These are phyloP conservation scores for Conops quadrifasciatus DNA, from an alignment of 2,888 invertebrate genomes.

Conservation along the genomic window DNA sequence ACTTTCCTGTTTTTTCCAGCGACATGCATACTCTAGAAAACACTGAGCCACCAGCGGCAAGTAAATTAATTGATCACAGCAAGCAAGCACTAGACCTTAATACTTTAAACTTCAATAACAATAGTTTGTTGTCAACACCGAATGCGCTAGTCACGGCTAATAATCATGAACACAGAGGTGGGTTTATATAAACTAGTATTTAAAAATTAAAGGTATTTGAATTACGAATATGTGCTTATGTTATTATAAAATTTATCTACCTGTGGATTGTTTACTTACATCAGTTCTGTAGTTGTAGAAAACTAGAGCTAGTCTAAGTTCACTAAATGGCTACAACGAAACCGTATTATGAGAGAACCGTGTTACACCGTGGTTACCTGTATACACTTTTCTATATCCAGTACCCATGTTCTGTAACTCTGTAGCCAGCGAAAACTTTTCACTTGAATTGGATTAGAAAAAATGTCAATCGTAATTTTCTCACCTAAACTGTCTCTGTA, in stretches of 20 bases:
- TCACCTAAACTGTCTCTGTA: too few relatives aligned
- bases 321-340: neutral
- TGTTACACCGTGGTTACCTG: too few relatives aligned
- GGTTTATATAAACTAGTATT: neutral
- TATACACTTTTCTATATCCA: too few relatives aligned
- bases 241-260: too few relatives aligned
- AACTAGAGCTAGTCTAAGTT: neutral
- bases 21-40: slow-evolving; percentile 63
- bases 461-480: too few relatives aligned
- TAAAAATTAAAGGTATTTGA: too few relatives aligned
- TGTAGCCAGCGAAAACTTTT: too few relatives aligned
- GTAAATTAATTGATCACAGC: slow-evolving; percentile 64
- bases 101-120: slow-evolving; percentile 60
- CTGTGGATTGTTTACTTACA: neutral
- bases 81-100: slow-evolving; percentile 63
- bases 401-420: too few relatives aligned
- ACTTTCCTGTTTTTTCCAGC: slow-evolving; percentile 52
- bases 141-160: slow-evolving; percentile 66
- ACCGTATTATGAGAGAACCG: neutral
- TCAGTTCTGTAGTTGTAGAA: neutral
- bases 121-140: slow-evolving; percentile 62
- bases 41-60: slow-evolving; percentile 57
- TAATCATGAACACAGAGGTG: slow-evolving; percentile 66
- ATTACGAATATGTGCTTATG: too few relatives aligned
- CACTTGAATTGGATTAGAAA: too few relatives aligned